These are phyloP conservation scores for Mya arenaria DNA, from an alignment of 1,140 invertebrate species.

Conservation along the genomic window DNA sequence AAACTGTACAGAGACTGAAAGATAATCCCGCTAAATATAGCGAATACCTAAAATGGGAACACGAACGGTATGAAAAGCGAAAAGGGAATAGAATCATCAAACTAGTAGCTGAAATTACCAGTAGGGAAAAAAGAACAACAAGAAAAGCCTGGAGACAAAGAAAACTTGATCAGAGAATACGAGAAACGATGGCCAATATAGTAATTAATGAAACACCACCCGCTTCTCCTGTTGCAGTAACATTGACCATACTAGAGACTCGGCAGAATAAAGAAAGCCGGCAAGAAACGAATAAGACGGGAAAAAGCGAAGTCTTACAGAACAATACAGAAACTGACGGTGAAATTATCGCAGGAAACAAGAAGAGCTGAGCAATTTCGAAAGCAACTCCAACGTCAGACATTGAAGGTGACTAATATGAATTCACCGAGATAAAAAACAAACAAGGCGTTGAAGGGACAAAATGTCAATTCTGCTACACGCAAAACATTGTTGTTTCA, in stretches of 20 bases:
- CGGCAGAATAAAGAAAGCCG: background rate
- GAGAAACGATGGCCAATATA: background rate
- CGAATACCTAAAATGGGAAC: background rate
- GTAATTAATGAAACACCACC: background rate
- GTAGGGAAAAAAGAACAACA: background rate
- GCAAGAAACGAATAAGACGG: background rate
- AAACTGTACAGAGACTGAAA: constrained; percentile 7
- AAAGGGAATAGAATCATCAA: constrained; percentile 8
- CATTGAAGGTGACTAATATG: background rate
- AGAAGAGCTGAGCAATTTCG: background rate
- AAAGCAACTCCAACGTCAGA: background rate
- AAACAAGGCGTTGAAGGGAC: background rate
- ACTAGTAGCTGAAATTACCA: background rate
- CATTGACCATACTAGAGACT: no score
- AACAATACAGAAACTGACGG: background rate
- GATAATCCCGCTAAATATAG: background rate
- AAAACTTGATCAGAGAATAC: background rate
- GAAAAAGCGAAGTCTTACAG: background rate
- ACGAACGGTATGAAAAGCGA: background rate
- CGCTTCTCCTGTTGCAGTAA: background rate
- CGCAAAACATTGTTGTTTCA: constrained; percentile 15
- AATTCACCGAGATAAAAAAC: constrained; percentile 16
- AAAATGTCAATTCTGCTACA: background rate
- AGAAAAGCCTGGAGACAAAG: background rate
- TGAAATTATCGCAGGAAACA: background rate